Evolutionary conservation across 2,888 invertebrate species (phyloP), one percentile per base, ranked within the genome.

Genomic region (Galeruca laticollis): DNA sequence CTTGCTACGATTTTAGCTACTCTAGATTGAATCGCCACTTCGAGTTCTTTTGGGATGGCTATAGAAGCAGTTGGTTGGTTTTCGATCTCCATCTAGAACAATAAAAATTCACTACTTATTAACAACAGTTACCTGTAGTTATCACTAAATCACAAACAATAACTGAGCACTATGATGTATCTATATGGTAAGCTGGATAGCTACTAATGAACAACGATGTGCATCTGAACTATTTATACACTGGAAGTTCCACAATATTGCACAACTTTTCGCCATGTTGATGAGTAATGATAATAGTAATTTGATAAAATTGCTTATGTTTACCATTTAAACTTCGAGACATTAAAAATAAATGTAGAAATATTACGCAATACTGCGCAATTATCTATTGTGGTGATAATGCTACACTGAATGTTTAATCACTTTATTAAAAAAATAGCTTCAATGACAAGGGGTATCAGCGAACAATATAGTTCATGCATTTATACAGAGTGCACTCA

Each of bases 1-100:
- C 26, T 8, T 26, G 26, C 26, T 26, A 52, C 26, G 0, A 47
- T 18, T 47, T 47, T 1, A 47, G 47, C 47, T 8, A 47, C 47
- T 47, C 15, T 47, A 10, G 47, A n/a, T 47, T 15, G 8, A 47
- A 47, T 47, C 15, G 18, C 47, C 2, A 2, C 47, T 18, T 47
- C 47, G 15, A 47, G 47, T 47, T 47, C 47, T 18, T 47, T 47
- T 47, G 47, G 47, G 15, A 47, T 47, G 9, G n/a, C 47, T 18
- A 4, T 1, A 47, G 47, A 8, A 15, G 8, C 18, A 8, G 47
- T n/a, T 6, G 5, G 5, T 47, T 47, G 47, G 9, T 15, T 15
- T 1, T 47, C 47, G 2, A 15, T 18, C 18, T 47, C 47, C 47
- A 47, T 47, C 47, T 47, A 18, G 15, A 47, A 47, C 47, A 47